Evolutionary conservation across 2,113 vertebrate genomes (phyloP).

Genomic region (Lipophrys pholis): DNA sequence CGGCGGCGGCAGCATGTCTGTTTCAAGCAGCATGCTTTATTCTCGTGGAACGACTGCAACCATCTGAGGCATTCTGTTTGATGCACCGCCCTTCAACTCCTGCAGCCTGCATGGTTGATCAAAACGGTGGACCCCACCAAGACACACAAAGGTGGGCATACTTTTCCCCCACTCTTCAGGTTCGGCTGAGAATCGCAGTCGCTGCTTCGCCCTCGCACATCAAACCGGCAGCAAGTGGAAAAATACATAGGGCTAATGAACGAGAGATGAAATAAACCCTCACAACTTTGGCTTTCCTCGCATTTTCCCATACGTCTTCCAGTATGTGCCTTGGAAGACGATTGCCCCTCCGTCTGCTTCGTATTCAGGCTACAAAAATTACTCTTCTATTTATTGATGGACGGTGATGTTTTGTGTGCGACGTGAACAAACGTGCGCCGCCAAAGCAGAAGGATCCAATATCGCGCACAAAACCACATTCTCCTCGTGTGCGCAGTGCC

Average conservation of each 20-base stretch:
- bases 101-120: slow-evolving; percentile 61
- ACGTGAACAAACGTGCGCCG: too few relatives aligned
- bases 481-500: neutral
- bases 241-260: too few relatives aligned
- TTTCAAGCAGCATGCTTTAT: slow-evolving; percentile 20
- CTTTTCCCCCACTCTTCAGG: neutral
- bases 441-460: neutral
- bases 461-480: slow-evolving; percentile 4
- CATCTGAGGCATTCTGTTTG: slow-evolving; percentile 61
- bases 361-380: too few relatives aligned
- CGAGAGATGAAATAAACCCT: too few relatives aligned
- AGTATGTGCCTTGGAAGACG: too few relatives aligned
- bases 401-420: too few relatives aligned
- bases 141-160: neutral
- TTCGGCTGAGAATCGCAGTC: slow-evolving; percentile 23
- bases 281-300: too few relatives aligned
- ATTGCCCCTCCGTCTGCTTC: too few relatives aligned
- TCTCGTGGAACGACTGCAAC: slow-evolving; percentile 36
- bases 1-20: slow-evolving; percentile 8
- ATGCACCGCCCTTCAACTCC: slow-evolving; percentile 48
- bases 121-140: slow-evolving; percentile 44
- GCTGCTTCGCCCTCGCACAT: slow-evolving; percentile 33
- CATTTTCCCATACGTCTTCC: too few relatives aligned
- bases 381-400: too few relatives aligned
- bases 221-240: slow-evolving; percentile 10